Conservation (phyloP, 2,797 vertebrate genomes). For the Mus caroli region DNA sequence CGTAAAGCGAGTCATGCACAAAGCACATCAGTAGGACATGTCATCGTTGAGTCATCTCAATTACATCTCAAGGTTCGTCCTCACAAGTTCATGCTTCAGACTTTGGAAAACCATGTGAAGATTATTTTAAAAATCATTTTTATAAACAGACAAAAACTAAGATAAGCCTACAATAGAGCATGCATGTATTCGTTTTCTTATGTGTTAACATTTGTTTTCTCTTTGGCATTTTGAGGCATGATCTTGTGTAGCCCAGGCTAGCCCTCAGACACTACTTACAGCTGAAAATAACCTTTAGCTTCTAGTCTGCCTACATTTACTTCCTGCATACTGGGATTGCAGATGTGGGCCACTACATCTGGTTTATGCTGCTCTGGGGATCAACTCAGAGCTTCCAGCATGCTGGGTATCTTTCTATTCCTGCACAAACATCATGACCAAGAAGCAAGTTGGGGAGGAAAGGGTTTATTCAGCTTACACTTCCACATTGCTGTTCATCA, state of each 20-base stretch:
- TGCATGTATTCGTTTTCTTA: neutral
- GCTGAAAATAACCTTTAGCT: neutral
- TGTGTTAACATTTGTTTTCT: neutral
- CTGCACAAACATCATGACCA: too few species aligned
- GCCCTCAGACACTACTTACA: neutral
- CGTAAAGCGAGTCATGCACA: neutral
- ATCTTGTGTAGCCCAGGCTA: neutral
- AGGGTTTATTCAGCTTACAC: too few species aligned
- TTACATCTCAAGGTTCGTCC: neutral
- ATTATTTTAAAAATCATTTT: constrained; percentile 9
- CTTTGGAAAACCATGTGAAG: neutral
- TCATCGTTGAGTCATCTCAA: neutral
- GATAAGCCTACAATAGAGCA: neutral
- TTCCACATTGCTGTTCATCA: too few species aligned
- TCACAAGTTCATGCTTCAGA: neutral
- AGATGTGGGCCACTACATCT: neutral
- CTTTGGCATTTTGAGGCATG: neutral
- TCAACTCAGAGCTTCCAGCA: neutral
- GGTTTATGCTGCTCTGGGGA: neutral
- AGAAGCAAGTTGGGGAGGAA: too few species aligned
- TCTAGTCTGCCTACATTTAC: neutral
- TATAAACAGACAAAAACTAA: neutral
- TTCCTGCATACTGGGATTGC: neutral
- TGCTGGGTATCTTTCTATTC: too few species aligned
- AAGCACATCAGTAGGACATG: neutral